Percentiles rank a stretch among this genome's conserved stretches.
Conservation (phyloP, 1,140 invertebrate species). For the Papilio helenus region DNA sequence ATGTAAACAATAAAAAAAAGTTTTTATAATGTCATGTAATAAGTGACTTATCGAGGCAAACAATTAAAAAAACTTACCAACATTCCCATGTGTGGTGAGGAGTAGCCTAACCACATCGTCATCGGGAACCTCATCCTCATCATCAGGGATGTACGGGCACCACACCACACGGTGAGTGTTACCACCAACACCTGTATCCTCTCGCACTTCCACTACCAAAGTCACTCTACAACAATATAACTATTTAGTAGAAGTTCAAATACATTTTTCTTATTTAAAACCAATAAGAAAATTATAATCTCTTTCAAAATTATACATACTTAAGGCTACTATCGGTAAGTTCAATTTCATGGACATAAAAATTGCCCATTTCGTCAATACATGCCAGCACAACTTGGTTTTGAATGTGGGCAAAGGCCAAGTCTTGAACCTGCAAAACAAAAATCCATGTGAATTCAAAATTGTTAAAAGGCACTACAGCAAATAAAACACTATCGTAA, state of each 20-base stretch:
- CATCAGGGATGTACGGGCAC: slow-evolving; percentile 94
- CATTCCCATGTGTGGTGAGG: slow-evolving; percentile 90
- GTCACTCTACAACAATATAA: slow-evolving; percentile 57
- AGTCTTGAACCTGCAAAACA: slow-evolving; percentile 88
- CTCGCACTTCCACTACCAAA: slow-evolving; percentile 82
- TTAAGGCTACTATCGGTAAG: slow-evolving; percentile 84
- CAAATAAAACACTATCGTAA: too few species aligned
- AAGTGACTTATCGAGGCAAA: too few species aligned
- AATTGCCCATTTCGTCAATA: slow-evolving; percentile 92
- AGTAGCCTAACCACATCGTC: slow-evolving; percentile 91
- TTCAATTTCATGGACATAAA: slow-evolving; percentile 92
- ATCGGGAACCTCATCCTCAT: slow-evolving; percentile 84
- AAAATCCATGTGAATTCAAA: not conserved
- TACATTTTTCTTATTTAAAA: too few species aligned
- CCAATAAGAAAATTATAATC: not conserved
- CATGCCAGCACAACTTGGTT: slow-evolving; percentile 91
- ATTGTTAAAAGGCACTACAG: not conserved
- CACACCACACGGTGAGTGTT: slow-evolving; percentile 88
- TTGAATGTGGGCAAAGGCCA: slow-evolving; percentile 93
- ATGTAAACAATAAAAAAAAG: too few species aligned
- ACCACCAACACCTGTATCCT: slow-evolving; percentile 79
- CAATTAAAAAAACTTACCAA: slow-evolving; percentile 79
- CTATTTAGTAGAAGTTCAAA: too few species aligned
- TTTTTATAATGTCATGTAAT: too few species aligned
- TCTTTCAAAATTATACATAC: slow-evolving; percentile 50